These are phyloP conservation scores for Andrena hattorfiana DNA, from an alignment of 2,888 invertebrate genomes.

Conservation along the genomic window DNA sequence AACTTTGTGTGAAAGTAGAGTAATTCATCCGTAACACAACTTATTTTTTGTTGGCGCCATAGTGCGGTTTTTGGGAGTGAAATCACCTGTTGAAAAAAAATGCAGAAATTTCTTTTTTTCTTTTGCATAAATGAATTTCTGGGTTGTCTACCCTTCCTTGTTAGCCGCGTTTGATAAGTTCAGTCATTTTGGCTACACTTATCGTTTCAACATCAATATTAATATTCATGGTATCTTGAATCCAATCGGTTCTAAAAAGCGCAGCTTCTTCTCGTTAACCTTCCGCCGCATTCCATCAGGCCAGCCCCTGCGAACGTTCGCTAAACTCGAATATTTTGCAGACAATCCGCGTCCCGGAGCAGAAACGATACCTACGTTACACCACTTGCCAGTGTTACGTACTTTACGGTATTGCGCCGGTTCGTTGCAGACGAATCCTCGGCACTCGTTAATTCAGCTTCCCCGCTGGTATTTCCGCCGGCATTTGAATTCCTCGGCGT, in stretches of 20 bases:
- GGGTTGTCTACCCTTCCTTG: too few relatives aligned
- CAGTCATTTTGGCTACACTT: not conserved
- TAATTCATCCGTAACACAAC: too few relatives aligned
- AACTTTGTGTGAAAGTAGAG: too few relatives aligned
- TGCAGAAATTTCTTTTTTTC: too few relatives aligned
- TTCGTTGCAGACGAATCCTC: slow-evolving; percentile 25
- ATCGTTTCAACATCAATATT: not conserved
- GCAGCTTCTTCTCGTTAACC: not conserved
- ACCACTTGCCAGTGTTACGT: not conserved
- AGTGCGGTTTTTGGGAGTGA: too few relatives aligned
- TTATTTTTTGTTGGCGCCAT: too few relatives aligned
- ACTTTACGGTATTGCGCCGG: slow-evolving; percentile 17
- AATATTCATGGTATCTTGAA: not conserved
- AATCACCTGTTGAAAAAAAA: too few relatives aligned
- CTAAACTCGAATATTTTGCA: not conserved
- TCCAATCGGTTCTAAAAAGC: not conserved
- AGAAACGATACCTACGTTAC: not conserved
- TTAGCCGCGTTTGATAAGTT: too few relatives aligned
- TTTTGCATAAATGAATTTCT: too few relatives aligned
- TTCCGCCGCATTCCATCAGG: not conserved
- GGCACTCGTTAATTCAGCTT: slow-evolving; percentile 25
- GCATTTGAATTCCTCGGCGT: not conserved
- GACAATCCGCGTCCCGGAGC: not conserved
- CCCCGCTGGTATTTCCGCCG: slow-evolving; percentile 33
- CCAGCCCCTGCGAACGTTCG: not conserved